Percentiles rank a stretch among this genome's conserved stretches.
These are phyloP conservation scores for Adoxophyes honmai DNA, from an alignment of 1,140 invertebrate genomes.

Conservation along the genomic window DNA sequence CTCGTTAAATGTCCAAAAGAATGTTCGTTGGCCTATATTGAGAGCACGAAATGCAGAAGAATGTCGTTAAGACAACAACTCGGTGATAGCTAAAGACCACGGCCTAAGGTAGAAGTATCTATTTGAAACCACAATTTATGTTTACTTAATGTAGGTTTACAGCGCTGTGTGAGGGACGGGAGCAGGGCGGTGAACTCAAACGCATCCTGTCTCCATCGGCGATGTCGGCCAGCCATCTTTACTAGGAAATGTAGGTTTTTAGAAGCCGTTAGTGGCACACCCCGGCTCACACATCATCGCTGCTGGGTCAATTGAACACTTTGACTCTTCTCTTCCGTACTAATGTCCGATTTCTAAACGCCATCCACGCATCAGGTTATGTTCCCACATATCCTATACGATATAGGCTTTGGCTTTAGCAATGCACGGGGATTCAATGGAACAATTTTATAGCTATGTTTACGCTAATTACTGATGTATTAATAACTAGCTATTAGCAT, in stretches of 20 bases:
- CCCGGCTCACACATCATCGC: constrained; percentile 40
- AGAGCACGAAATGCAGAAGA: neutral
- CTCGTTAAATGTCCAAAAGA: constrained; percentile 16
- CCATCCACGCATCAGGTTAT: neutral
- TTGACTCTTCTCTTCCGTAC: constrained; percentile 26
- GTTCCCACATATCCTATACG: neutral
- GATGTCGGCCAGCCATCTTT: constrained; percentile 49
- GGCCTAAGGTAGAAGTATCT: constrained; percentile 16
- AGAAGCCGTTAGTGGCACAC: constrained; percentile 58
- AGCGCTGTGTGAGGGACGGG: constrained; percentile 32
- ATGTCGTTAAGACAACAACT: neutral
- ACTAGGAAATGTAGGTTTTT: constrained; percentile 67
- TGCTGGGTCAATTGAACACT: constrained; percentile 46
- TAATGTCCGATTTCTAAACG: constrained; percentile 26
- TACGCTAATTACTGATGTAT: constrained; percentile 32
- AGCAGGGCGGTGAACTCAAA: constrained; percentile 55
- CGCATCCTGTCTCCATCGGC: constrained; percentile 57
- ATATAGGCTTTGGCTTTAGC: no score
- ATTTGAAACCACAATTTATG: constrained; percentile 53
- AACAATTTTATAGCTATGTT: constrained; percentile 29
- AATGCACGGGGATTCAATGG: constrained; percentile 17
- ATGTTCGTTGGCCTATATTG: neutral
- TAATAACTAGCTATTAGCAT: constrained; percentile 47
- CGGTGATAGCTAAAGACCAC: constrained; percentile 4
- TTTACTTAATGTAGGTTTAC: constrained; percentile 48